These are phyloP conservation scores for Psammodynastes pulverulentus DNA, from an alignment of 2,113 vertebrate genomes.

Conservation along the genomic window DNA sequence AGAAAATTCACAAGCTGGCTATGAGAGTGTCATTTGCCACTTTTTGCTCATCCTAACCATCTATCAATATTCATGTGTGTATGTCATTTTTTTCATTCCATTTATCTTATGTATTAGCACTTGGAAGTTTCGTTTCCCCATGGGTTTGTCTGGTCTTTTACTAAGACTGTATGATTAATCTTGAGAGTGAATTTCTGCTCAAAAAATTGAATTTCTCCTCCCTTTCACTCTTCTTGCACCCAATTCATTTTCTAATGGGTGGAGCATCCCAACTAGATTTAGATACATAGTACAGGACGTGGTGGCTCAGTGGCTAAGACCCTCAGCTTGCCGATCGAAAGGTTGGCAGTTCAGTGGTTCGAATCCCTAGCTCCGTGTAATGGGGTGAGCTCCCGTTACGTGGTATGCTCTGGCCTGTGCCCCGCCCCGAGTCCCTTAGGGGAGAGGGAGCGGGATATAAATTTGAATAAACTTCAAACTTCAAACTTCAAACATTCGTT, in stretches of 20 bases:
- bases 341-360: too few species aligned
- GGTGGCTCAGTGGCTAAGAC: too few species aligned
- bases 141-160: not conserved
- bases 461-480: too few species aligned
- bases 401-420: too few species aligned
- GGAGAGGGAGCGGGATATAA: too few species aligned
- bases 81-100: not conserved
- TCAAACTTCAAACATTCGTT: too few species aligned
- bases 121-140: not conserved
- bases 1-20: not conserved
- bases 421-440: too few species aligned
- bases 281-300: not conserved
- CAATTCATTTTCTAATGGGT: not conserved
- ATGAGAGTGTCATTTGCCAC: not conserved
- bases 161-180: not conserved
- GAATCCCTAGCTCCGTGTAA: too few species aligned
- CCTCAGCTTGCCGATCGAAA: too few species aligned
- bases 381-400: too few species aligned
- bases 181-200: not conserved
- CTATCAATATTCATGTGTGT: not conserved
- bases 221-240: not conserved
- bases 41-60: not conserved
- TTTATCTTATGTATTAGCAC: not conserved
- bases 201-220: not conserved
- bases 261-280: not conserved